phyloP scores from a whole-genome alignment of 2,797 vertebrate species.

The Podarcis lilfordi region DNA sequence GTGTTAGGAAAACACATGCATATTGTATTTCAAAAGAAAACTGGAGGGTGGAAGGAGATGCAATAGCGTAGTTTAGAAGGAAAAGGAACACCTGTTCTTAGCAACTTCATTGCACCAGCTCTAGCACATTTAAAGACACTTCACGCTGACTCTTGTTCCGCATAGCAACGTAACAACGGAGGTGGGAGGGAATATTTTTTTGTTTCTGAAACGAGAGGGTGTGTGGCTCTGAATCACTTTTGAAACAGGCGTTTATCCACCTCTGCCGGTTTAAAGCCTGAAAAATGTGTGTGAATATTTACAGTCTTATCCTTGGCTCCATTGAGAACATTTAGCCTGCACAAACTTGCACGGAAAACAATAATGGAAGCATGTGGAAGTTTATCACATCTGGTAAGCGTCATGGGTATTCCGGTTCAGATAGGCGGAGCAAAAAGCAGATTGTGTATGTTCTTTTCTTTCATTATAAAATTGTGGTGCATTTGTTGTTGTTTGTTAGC shows the following conservation, averaged over 20 bases:
- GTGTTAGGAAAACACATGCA: not conserved
- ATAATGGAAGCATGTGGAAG: slow-evolving; percentile 46
- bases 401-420: not conserved
- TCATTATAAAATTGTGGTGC: not conserved
- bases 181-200: slow-evolving; percentile 47
- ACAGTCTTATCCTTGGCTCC: slow-evolving; percentile 39
- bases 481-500: not conserved
- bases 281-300: not conserved
- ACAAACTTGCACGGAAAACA: rapidly evolving
- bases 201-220: slow-evolving; percentile 58
- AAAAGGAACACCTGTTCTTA: slow-evolving; percentile 4
- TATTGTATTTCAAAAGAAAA: not conserved
- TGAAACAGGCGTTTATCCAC: slow-evolving; percentile 56
- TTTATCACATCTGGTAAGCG: slow-evolving; percentile 64
- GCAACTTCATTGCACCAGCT: not conserved
- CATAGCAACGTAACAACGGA: slow-evolving; percentile 41
- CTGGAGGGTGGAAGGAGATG: not conserved
- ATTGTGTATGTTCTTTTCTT: not conserved
- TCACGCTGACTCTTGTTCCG: not conserved
- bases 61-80: not conserved
- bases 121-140: not conserved
- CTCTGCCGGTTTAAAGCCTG: slow-evolving; percentile 39
- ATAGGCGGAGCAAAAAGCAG: not conserved
- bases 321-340: not conserved
- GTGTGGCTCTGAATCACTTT: slow-evolving; percentile 73